These are phyloP conservation scores for Pavo muticus DNA, from an alignment of 2,113 vertebrate species.

Conservation along the genomic window DNA sequence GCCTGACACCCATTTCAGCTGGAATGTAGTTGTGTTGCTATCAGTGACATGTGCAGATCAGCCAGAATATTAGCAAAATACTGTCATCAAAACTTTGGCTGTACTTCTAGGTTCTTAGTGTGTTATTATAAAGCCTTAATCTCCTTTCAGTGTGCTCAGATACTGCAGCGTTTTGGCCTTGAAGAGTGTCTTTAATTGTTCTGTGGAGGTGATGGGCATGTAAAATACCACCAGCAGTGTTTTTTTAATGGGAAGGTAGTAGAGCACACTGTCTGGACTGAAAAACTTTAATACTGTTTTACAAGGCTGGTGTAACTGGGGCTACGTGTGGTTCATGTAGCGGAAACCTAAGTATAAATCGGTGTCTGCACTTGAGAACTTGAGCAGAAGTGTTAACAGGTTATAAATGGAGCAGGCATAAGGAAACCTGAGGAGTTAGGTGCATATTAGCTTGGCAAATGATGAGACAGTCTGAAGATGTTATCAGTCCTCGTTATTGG, in stretches of 20 bases:
- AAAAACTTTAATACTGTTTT: background rate
- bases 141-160: background rate
- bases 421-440: background rate
- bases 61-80: background rate
- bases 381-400: background rate
- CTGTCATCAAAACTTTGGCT: background rate
- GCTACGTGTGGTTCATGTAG: background rate
- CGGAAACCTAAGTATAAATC: background rate
- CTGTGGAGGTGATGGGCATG: accelerated
- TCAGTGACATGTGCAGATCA: accelerated
- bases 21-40: background rate
- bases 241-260: background rate
- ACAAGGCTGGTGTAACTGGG: background rate
- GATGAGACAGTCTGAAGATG: background rate
- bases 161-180: background rate
- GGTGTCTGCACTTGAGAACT: background rate
- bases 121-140: background rate
- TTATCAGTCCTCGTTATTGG: background rate
- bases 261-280: background rate
- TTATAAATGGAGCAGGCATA: background rate
- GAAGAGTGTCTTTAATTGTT: background rate
- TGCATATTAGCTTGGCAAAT: background rate
- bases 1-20: background rate
- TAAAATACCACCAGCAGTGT: background rate
- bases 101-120: background rate